These are phyloP conservation scores for Xiphias gladius DNA, from an alignment of 2,113 vertebrate genomes.

Conservation along the genomic window DNA sequence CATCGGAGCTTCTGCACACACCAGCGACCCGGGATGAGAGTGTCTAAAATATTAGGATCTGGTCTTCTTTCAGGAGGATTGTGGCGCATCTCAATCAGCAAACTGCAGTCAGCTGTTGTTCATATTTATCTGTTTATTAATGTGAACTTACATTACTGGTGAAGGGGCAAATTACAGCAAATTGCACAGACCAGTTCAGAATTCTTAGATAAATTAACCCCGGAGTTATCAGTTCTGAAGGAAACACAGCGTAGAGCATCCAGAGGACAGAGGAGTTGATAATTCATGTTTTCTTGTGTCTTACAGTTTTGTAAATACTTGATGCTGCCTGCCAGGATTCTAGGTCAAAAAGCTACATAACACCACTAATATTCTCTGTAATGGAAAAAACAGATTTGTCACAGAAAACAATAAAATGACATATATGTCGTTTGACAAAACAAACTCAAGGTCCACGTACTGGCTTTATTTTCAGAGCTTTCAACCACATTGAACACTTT, in stretches of 20 bases:
- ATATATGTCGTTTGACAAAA: not conserved
- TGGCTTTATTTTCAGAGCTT: not conserved
- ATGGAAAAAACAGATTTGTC: not conserved
- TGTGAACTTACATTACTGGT: not conserved
- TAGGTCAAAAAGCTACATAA: not conserved
- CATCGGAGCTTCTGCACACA: not conserved
- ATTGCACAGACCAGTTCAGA: slow-evolving; percentile 10
- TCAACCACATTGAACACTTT: too few relatives aligned
- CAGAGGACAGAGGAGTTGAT: not conserved
- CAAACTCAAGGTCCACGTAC: not conserved
- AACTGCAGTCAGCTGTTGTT: not conserved
- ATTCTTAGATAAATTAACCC: slow-evolving; percentile 27
- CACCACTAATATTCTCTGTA: not conserved
- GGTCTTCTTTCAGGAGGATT: not conserved
- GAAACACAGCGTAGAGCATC: not conserved
- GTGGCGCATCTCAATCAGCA: not conserved
- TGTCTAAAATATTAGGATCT: not conserved
- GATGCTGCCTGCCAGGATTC: not conserved
- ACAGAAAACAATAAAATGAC: too few relatives aligned
- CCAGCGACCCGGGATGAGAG: not conserved
- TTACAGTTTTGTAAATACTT: too few relatives aligned
- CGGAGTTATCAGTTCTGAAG: not conserved
- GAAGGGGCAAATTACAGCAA: not conserved
- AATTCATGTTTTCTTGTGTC: not conserved
- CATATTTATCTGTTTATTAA: not conserved